phyloP scores from a whole-genome alignment of 2,797 vertebrate species.

The Tympanoctomys barrerae region DNA sequence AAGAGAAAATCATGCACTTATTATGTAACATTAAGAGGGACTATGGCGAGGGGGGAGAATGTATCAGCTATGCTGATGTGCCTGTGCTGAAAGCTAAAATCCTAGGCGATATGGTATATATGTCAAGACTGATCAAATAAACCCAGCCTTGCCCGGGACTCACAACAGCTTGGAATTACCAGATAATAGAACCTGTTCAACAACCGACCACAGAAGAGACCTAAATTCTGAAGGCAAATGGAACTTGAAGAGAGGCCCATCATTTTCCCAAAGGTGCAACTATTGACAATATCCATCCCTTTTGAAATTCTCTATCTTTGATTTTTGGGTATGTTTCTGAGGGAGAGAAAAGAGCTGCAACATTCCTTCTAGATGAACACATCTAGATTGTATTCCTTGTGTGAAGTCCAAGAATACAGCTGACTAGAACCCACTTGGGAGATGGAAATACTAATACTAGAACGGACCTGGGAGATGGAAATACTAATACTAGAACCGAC shows the following conservation, averaged over 20 bases:
- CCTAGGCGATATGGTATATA: neutral
- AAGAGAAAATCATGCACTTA: neutral
- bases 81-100: neutral
- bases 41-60: neutral
- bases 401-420: neutral
- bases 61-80: neutral
- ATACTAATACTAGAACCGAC: neutral
- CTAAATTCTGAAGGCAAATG: neutral
- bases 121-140: neutral
- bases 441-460: neutral
- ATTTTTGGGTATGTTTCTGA: neutral
- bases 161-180: neutral
- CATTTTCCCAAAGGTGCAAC: neutral
- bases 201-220: neutral
- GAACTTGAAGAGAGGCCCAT: neutral
- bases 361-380: neutral
- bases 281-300: neutral
- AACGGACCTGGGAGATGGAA: neutral
- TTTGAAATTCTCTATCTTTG: neutral
- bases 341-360: neutral
- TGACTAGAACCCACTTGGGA: neutral
- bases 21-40: neutral
- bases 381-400: neutral
- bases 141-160: neutral
- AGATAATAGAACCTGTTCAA: neutral